Base-by-base conservation (phyloP, 2,797 vertebrate genomes). In the Pipistrellus kuhlii region DNA sequence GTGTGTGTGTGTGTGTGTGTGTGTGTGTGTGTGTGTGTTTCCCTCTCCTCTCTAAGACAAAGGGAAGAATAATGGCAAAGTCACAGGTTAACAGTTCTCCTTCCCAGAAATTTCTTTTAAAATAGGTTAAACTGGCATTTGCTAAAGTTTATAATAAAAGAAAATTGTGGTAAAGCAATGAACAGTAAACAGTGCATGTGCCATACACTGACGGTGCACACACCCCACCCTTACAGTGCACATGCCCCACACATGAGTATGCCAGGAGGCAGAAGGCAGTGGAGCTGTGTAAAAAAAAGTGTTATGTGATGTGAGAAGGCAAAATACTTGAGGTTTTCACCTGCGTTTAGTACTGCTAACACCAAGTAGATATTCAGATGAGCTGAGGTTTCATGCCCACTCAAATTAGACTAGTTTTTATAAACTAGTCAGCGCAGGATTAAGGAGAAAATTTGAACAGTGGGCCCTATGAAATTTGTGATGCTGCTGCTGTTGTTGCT, bases 51-150 rank as follows among this genome's bases (percentile, higher is more conserved):
- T 82, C 78, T 76, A 64, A 77, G 18, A 72, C 4, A 30, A 68
- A 71, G 35, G 15, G 8, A 6, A 20, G 35, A 87, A 46, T 5
- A 2, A 35, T 9, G 93, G 90, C 0, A 97, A 94, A 96, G 23
- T 83, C n/a, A 30, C 44, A 86, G 62, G 90, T 85, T 75, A 85
- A 82, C 30, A 30, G 18, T 35, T 82, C 71, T 62, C 30, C 25
- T 90, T 91, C 66, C 46, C 48, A 94, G 41, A 6, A 86, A 81
- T 90, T 94, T 76, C 80, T 73, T 94, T 85, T 76, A 53, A 96
- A 93, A 86, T 38, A 48, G 41, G 73, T 94, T 55, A 57, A 95
- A 71, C 30, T 94, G 90, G 57, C 57, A 75, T 82, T 81, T 38
- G 44, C 0, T 2, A 72, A 21, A 23, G 21, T 5, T 95, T 6